phyloP scores from a whole-genome alignment of 2,113 vertebrate species.

The Charadrius vociferus region DNA sequence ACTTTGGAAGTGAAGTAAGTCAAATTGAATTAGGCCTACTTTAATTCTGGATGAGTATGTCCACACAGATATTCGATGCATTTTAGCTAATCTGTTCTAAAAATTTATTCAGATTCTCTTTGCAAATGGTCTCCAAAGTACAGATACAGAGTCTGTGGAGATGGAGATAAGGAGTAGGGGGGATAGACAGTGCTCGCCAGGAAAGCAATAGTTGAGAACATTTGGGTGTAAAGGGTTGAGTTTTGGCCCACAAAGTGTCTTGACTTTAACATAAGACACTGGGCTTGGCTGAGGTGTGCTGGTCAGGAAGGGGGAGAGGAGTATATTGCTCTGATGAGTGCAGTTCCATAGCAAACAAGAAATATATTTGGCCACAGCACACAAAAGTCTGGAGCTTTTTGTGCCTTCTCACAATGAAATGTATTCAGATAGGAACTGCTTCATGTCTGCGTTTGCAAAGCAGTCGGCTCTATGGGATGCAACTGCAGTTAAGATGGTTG shows the following conservation, averaged over 20 bases:
- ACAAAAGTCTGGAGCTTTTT: not conserved
- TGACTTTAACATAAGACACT: not conserved
- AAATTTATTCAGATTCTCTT: not conserved
- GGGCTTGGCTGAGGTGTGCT: not conserved
- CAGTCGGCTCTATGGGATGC: not conserved
- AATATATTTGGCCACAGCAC: not conserved
- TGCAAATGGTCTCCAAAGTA: not conserved
- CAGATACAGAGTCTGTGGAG: not conserved
- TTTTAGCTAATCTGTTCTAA: slow-evolving; percentile 9
- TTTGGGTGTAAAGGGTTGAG: not conserved
- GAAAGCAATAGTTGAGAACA: not conserved
- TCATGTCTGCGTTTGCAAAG: not conserved
- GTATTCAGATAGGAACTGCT: not conserved
- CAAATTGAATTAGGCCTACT: slow-evolving; percentile 46
- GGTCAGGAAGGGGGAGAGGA: not conserved
- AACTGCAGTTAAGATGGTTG: not conserved
- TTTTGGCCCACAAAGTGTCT: not conserved
- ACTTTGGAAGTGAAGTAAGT: slow-evolving; percentile 51
- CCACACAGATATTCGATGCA: slow-evolving; percentile 11
- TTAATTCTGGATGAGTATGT: slow-evolving; percentile 35
- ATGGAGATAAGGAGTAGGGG: not conserved
- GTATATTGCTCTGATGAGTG: not conserved
- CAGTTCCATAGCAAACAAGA: not conserved
- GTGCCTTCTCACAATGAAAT: not conserved
- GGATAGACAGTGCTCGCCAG: not conserved